Base-by-base conservation (phyloP, 2,797 vertebrate species). In the Cheirogaleus major region DNA sequence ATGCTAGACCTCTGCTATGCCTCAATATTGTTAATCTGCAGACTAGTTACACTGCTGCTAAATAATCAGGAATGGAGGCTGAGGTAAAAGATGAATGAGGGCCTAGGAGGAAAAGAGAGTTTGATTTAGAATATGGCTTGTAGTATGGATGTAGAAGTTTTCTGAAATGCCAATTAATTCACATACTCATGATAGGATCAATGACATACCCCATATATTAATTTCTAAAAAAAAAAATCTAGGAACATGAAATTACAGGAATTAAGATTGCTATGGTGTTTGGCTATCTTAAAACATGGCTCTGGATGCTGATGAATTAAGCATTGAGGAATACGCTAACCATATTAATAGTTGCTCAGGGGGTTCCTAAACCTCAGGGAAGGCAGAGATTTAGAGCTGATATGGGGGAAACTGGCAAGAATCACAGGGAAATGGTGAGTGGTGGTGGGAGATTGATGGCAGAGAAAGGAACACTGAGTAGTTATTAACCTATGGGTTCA, bases 261-360 rank as follows among this genome's bases (percentile, higher is more conserved):
- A 45, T 63, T 86, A 85, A 45, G 43, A n/a, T 87, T 83, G 69
- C 1, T 81, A 2, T 65, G 32, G 30, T 30, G 9, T 80, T 38
- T 90, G 75, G 35, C 41, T 7, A 27, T 50, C 22, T 79, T 52
- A 69, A 93, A 84, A 70, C 5, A 9, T n/a, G n/a, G 30, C 20
- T 82, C 52, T 83, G 15, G 25, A 95, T 95, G 79, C 69, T 86
- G 63, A 63, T 69, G n/a, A 94, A 81, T 63, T 89, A 65, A 72
- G 23, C 22, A 22, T 57, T n/a, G 30, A 87, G 4, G 32, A 79
- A 57, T 41, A 55, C 7, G 32, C 38, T 61, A 76, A n/a, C 43
- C 23, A 50, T 79, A 79, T 70, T 8, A 38, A 5, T 59, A 52
- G 11, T 11, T 88, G 69, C 18, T 43, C 23, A n/a, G 30, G 25